Evolutionary conservation across 2,113 vertebrate species (phyloP), one percentile per base, ranked within the genome.

Genomic region (Poeciliopsis prolifica): DNA sequence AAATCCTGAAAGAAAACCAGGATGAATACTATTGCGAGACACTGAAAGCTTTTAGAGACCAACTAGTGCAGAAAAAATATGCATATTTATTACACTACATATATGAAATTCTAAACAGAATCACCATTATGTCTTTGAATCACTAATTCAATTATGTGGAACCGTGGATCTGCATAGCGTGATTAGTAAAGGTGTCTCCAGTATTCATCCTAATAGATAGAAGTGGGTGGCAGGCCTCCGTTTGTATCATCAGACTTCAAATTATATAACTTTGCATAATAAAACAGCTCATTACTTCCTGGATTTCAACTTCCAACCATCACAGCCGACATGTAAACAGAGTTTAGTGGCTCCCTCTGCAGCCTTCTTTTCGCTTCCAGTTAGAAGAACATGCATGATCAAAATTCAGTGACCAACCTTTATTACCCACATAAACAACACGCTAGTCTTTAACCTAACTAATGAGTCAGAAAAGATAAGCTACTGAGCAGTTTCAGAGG

Each of bases 391-490:
- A 61, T 74, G 24, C 74, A 65, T 78, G 40, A 62, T 60, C 4
- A 62, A 44, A 19, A 65, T 78, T 51, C 19, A 54, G 13, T 15
- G 15, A 10, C 4, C 14, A 11, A 30, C 44, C 29, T 29, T 12
- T 13, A 31, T 70, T 54, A 60, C 29, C 14, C 1, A 61, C 5
- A 26, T 28, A 40, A 14, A 68, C 60, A 33, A 13, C 14, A 26
- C 7, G 35, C 22, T 37, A 33, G 4, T 44, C 29, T 78, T 66
- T 30, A 61, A 61, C 66, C n/a, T 33, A 9, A 14, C 22, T 9
- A 33, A 0, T 33, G 11, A 84, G 62, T 65, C 22, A 72, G 61
- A 74, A 29, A 79, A 71, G 30, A 80, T 71, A 70, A 77, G 61
- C 22, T 37, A 64, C 1, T 61, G 65, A 65, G 60, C 26, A 51